Evolutionary conservation across 1,140 invertebrate species (phyloP).

Genomic region (Drosophila saltans): DNA sequence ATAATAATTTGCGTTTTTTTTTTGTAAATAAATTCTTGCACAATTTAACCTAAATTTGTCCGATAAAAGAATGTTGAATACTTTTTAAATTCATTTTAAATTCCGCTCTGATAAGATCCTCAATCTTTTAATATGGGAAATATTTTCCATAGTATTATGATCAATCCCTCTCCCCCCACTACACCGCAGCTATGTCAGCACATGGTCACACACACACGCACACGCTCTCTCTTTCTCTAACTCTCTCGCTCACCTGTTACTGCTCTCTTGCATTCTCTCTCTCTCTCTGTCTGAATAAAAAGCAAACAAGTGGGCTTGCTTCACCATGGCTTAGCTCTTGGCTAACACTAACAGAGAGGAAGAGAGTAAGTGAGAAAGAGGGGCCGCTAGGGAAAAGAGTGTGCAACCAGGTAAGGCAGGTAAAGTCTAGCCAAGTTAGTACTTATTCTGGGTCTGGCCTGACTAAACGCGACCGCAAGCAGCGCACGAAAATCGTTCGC

Average conservation of each 20-base stretch:
- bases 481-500: conserved; percentile 64
- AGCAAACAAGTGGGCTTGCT: conserved; percentile 18
- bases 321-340: conserved; percentile 54
- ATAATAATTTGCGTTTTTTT: neutral
- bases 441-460: conserved; percentile 63
- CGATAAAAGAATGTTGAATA: no score
- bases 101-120: conserved; percentile 1
- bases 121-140: neutral
- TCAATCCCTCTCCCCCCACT: neutral
- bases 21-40: neutral
- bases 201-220: neutral
- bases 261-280: conserved; percentile 8
- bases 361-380: neutral
- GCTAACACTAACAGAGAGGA: conserved; percentile 42
- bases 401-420: conserved; percentile 10
- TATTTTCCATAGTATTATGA: neutral
- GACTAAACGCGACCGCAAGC: conserved; percentile 53
- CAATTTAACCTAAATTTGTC: no score
- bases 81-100: neutral
- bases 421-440: conserved; percentile 69
- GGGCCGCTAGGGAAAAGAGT: neutral
- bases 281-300: conserved; percentile 3
- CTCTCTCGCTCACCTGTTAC: neutral
- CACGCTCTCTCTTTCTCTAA: conserved; percentile 10
- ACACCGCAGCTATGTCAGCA: neutral